phyloP scores from a whole-genome alignment of 2,113 vertebrate genomes.

The Callipepla squamata region DNA sequence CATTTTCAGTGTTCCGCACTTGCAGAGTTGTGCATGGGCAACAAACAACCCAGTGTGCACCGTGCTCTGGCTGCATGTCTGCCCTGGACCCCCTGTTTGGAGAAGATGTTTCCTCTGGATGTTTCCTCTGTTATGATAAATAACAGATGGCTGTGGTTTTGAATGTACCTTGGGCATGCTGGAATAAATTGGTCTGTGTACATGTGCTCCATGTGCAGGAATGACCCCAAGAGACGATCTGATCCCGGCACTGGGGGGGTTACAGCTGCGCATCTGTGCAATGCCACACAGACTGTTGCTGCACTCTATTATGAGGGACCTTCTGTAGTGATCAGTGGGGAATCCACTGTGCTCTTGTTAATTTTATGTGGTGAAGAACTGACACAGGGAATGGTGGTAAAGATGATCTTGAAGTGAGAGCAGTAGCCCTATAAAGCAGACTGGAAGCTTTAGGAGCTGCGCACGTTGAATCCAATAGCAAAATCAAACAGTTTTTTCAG shows the following conservation, averaged over 20 bases:
- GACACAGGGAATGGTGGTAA: not conserved
- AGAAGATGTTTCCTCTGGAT: not conserved
- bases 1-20: not conserved
- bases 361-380: not conserved
- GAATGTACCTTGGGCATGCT: not conserved
- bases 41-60: rapidly evolving
- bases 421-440: not conserved
- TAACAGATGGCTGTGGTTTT: not conserved
- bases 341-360: not conserved
- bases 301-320: not conserved
- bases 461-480: rapidly evolving
- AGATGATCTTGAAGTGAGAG: not conserved
- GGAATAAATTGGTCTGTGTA: not conserved
- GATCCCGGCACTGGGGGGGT: not conserved
- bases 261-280: not conserved
- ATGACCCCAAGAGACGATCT: not conserved
- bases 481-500: not conserved
- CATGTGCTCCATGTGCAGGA: not conserved
- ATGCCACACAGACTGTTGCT: not conserved
- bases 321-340: not conserved
- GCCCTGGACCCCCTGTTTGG: not conserved
- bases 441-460: not conserved
- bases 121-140: not conserved
- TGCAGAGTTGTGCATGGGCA: not conserved
- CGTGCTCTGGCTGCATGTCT: rapidly evolving